Base-by-base conservation (phyloP, 2,113 vertebrate species). In the Oceanodroma tethys region DNA sequence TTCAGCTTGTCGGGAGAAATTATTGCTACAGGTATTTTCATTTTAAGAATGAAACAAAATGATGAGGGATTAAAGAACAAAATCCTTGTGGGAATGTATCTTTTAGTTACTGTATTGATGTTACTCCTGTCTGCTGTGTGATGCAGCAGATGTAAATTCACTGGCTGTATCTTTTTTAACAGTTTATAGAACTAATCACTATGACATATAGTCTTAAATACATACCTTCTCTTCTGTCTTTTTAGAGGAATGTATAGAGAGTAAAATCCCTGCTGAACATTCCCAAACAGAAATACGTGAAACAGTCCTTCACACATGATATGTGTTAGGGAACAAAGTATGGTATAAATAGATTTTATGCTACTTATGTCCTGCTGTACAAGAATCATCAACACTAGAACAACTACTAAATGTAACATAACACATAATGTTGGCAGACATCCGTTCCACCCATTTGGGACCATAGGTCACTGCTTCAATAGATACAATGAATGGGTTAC, bases 1-100 rank as follows among this genome's bases (percentile, higher is more conserved):
- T 94, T 86, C 80, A 95, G 85, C 78, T 93, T 96, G 70, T 88
- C 66, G 52, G 52, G 26, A 92, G 36, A 92, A 94, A 93, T 86
- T 81, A 84, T 52, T 91, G 66, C 90, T 91, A 93, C 78, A 93
- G 78, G 56, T 96, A 78, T 90, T 96, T 85, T 85, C 25, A 82
- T 97, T 94, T 83, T 72, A 88, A 88, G 81, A 89, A 68, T 70
- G 59, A 88, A 88, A 55, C 15, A 79, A 91, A 84, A 85, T 81
- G 26, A 82, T 82, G 88, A 89, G 30, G 56, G 59, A 95, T 95
- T 92, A 92, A 62, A 88, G 34, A 94, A 88, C 10, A 86, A 94
- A 96, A 96, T 90, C 26, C 63, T 83, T 62, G 14, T 0, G 13
- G 80, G 55, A 89, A 71, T 66, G 6, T 71, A 63, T 85, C 21